phyloP scores from a whole-genome alignment of 1,140 invertebrate species.

The Listronotus bonariensis region DNA sequence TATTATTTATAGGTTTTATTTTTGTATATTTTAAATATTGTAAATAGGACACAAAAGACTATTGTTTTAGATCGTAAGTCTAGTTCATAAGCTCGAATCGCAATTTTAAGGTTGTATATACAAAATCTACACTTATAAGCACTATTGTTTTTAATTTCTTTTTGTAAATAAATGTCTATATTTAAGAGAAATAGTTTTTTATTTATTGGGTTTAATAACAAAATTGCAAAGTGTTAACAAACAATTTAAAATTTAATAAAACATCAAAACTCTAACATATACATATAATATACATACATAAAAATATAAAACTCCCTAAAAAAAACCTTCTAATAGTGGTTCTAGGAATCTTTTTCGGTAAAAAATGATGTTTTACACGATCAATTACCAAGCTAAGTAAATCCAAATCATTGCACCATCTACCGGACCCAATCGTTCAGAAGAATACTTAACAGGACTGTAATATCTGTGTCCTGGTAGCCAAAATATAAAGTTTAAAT shows the following conservation, averaged over 20 bases:
- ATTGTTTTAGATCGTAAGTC: slow-evolving; percentile 35
- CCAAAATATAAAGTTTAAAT: too few relatives aligned
- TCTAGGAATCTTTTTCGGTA: too few relatives aligned
- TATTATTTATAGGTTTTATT: slow-evolving; percentile 30
- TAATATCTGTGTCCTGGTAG: too few relatives aligned
- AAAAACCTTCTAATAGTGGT: too few relatives aligned
- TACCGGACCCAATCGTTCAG: too few relatives aligned
- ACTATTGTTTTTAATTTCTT: slow-evolving; percentile 50
- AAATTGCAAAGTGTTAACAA: not conserved
- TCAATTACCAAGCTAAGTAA: too few relatives aligned
- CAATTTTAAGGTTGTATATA: slow-evolving; percentile 50
- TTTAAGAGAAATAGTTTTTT: slow-evolving; percentile 19
- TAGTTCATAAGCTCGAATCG: slow-evolving; percentile 36
- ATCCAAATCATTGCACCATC: too few relatives aligned
- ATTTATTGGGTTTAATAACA: slow-evolving; percentile 3
- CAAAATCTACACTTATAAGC: slow-evolving; percentile 46
- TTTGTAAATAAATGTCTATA: slow-evolving; percentile 55
- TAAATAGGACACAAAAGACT: slow-evolving; percentile 40
- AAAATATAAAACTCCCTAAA: not conserved
- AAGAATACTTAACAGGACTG: too few relatives aligned
- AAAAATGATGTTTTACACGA: too few relatives aligned
- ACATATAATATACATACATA: not conserved
- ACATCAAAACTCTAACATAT: too few relatives aligned
- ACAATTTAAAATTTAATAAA: slow-evolving; percentile 2
- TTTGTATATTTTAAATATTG: slow-evolving; percentile 38